A percentile compares a stretch with the other conserved stretches of the same genome.
phyloP scores from a whole-genome alignment of 2,113 vertebrate genomes.

The Condylura cristata region DNA sequence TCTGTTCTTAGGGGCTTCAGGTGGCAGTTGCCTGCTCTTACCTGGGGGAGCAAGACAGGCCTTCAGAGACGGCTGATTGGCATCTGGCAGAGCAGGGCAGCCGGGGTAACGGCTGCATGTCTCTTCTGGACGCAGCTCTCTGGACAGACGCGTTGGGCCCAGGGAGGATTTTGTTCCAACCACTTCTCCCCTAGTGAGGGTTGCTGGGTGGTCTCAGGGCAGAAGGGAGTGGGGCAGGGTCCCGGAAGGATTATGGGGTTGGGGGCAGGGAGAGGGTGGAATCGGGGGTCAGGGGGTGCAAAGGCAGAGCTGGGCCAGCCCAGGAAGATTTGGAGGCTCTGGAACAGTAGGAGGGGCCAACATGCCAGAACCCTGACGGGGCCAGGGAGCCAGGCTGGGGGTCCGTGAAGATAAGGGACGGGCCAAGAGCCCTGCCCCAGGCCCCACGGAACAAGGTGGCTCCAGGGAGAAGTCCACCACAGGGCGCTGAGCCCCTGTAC shows the following conservation, averaged over 20 bases:
- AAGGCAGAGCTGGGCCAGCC: constrained; percentile 61
- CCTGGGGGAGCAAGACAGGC: background rate
- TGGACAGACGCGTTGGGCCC: constrained; percentile 28
- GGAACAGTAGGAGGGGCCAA: background rate
- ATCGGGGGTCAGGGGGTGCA: background rate
- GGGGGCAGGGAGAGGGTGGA: no score
- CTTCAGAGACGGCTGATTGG: background rate
- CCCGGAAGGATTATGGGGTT: background rate
- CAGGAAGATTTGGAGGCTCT: background rate
- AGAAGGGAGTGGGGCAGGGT: constrained; percentile 72
- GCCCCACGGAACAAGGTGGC: constrained; percentile 19
- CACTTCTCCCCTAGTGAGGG: constrained; percentile 69
- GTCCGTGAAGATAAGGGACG: background rate
- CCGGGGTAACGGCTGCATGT: background rate
- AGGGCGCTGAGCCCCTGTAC: background rate
- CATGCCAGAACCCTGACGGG: background rate
- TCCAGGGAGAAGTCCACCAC: background rate
- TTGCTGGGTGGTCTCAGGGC: constrained; percentile 88
- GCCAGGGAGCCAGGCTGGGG: background rate
- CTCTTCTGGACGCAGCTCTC: background rate
- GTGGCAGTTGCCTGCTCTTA: background rate
- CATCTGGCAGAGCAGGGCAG: background rate
- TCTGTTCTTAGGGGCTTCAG: background rate
- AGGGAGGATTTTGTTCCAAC: constrained; percentile 81
- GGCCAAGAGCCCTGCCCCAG: background rate